Evolutionary conservation across 1,140 invertebrate genomes (phyloP).

Genomic region (Aphelinus atriplicis): DNA sequence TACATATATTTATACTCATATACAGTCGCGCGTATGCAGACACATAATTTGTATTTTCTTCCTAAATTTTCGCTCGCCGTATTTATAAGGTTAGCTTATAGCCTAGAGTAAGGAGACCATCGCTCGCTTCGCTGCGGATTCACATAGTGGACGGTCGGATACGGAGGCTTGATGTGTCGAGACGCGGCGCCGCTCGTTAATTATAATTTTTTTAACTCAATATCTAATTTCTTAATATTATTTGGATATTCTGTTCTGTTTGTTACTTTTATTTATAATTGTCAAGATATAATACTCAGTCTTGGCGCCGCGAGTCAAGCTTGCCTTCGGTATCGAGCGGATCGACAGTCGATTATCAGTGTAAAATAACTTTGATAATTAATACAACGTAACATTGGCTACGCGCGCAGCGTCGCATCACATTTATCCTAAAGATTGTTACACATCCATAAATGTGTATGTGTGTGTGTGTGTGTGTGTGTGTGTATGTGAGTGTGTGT

Average conservation of each 20-base stretch:
- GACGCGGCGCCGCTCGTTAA: constrained; percentile 54
- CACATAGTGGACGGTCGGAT: constrained; percentile 58
- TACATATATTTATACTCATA: constrained; percentile 39
- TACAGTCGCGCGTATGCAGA: constrained; percentile 47
- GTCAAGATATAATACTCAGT: constrained; percentile 53
- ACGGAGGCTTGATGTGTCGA: constrained; percentile 44
- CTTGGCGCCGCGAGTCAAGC: constrained; percentile 51
- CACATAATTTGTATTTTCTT: constrained; percentile 31
- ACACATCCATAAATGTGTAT: too few relatives aligned
- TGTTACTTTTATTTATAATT: too few relatives aligned
- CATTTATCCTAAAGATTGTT: background rate
- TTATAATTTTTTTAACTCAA: background rate
- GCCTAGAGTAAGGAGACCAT: constrained; percentile 54
- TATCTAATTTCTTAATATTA: background rate
- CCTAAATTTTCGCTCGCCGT: constrained; percentile 3
- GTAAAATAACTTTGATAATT: too few relatives aligned
- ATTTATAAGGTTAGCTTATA: constrained; percentile 46
- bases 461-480: too few relatives aligned
- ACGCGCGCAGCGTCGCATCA: background rate
- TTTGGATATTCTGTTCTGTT: too few relatives aligned
- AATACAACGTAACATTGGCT: constrained; percentile 10
- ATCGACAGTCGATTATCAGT: constrained; percentile 35
- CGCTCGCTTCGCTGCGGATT: constrained; percentile 33
- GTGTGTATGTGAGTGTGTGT: too few relatives aligned
- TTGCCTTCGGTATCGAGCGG: constrained; percentile 40